Evolutionary conservation across 1,140 invertebrate species (phyloP), one percentile per base, ranked within the genome.

Genomic region (Chironomus tepperi): DNA sequence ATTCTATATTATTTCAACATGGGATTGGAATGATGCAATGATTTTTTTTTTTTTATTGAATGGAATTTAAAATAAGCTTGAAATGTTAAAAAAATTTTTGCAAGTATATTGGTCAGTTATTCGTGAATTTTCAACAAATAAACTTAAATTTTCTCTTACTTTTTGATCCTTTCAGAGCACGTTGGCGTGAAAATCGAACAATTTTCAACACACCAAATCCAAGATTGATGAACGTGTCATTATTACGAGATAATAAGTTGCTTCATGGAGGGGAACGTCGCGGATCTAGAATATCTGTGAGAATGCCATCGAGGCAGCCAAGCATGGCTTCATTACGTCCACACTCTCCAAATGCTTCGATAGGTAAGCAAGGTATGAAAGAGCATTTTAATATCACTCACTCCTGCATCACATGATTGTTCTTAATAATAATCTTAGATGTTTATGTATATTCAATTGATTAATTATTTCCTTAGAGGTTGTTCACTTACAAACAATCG

Each of bases 191-290:
- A 79, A 96, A 95, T 82, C 86, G 94, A 2, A 94, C 93, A 18
- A 96, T 96, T 79, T 96, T 96, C 85, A 96, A 96, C 80, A 96
- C 94, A 42, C 94, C 94, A n/a, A 96, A 96, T 80, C 93, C 94
- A 19, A 87, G 92, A 47, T 84, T 94, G 79, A 94, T 94, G 92
- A 94, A 94, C 80, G 92, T 93, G 10, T 95, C 93, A 3, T 81
- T 95, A 75, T 83, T 95, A 76, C 85, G 90, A 77, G 92, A 94
- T 78, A 93, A 89, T 79, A 94, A 94, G 81, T 83, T 93, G 65
- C 83, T 92, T 75, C 91, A 93, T 78, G 87, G 90, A 9, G 88
- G 89, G 80, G 90, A 91, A 77, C 85, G 91, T 76, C 87, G 90
- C 8, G 90, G 90, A 24, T 92, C 92, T n/a, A 84, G 91, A 34